These are phyloP conservation scores for Spodoptera picta DNA, from an alignment of 2,888 invertebrate genomes.

Conservation along the genomic window DNA sequence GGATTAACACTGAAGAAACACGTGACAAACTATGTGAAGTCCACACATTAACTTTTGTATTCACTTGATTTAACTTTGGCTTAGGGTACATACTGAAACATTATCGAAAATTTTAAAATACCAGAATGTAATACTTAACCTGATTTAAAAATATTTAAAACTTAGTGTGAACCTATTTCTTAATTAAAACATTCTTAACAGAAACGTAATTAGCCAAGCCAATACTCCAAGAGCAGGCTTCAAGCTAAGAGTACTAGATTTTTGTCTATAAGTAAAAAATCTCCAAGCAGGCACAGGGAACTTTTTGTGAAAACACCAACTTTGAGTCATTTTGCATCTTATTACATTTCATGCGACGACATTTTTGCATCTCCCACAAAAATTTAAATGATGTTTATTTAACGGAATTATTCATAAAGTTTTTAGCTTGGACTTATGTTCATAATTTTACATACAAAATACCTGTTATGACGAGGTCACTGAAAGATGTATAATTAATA, in stretches of 20 bases:
- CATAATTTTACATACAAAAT: slow-evolving; percentile 46
- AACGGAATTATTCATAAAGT: slow-evolving; percentile 44
- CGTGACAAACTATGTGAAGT: too few species aligned
- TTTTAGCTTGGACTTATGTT: slow-evolving; percentile 26
- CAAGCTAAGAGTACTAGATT: neutral
- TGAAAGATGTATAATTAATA: slow-evolving; percentile 18
- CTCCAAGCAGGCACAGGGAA: slow-evolving; percentile 5
- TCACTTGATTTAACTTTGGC: too few species aligned
- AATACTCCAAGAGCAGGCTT: too few species aligned
- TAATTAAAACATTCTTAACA: too few species aligned
- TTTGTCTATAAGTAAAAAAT: slow-evolving; percentile 1
- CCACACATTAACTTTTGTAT: too few species aligned
- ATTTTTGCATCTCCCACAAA: slow-evolving; percentile 31
- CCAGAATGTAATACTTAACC: too few species aligned
- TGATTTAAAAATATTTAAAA: neutral
- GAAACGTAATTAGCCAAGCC: too few species aligned
- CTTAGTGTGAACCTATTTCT: too few species aligned
- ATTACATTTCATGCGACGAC: slow-evolving; percentile 36
- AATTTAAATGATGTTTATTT: slow-evolving; percentile 38
- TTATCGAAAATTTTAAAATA: too few species aligned
- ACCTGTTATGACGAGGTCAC: slow-evolving; percentile 24
- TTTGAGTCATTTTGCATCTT: slow-evolving; percentile 34
- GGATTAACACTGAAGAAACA: too few species aligned
- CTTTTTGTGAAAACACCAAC: slow-evolving; percentile 21
- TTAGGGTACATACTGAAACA: too few species aligned